Evolutionary conservation across 2,113 vertebrate genomes (phyloP).

Genomic region (Thalassoma bifasciatum): DNA sequence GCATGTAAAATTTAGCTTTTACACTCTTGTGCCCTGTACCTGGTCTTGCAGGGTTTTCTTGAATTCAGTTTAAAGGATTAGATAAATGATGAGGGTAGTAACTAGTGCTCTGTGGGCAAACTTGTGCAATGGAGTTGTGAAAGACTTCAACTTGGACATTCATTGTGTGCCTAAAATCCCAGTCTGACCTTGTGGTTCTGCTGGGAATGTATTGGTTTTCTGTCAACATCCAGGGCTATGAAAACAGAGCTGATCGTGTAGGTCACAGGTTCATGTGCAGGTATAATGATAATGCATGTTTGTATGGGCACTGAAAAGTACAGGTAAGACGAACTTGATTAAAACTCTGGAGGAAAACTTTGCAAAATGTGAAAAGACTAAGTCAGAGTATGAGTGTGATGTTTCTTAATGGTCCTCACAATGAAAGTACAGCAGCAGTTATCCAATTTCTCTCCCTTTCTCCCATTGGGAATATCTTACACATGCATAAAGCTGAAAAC

Average conservation of each 20-base stretch:
- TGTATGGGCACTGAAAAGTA: background rate
- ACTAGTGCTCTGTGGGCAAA: background rate
- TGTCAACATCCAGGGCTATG: conserved; percentile 15
- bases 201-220: background rate
- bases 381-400: background rate
- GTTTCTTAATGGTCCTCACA: background rate
- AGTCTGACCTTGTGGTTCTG: conserved; percentile 13
- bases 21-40: too few relatives aligned
- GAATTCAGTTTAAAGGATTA: background rate
- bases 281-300: background rate
- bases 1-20: too few relatives aligned
- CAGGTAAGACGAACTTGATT: conserved; percentile 5
- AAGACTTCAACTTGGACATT: background rate
- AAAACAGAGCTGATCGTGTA: background rate
- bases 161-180: background rate
- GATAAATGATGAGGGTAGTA: background rate
- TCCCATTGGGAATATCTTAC: background rate
- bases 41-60: background rate
- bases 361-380: background rate
- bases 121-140: conserved; percentile 2
- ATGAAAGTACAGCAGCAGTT: background rate
- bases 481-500: background rate
- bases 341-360: background rate
- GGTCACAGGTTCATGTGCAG: conserved; percentile 12
- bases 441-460: background rate